Base-by-base conservation (phyloP, 2,113 vertebrate species). In the Oreochromis tanganicae region DNA sequence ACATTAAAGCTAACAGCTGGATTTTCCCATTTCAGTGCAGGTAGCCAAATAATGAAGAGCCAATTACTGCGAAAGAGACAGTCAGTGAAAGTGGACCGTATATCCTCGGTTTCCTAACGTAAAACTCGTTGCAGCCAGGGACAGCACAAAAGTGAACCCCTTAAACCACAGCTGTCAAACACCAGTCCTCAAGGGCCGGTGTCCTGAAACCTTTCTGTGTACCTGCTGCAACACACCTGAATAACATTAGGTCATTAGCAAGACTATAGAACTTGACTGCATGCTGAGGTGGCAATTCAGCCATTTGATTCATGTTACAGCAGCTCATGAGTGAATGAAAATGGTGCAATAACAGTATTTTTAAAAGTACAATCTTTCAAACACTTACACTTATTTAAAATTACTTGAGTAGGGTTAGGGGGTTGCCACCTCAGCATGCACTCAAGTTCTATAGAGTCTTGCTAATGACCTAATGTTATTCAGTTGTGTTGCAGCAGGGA, bases 1-100 rank as follows among this genome's bases (percentile, higher is more conserved):
- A 36, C 34, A 36, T 36, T 36, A 8, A 17, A 63, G 32, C 32
- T 36, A 63, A 63, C 59, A 12, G 59, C 17, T 0, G 0, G 0
- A n/a, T 63, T 36, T 63, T 61, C 5, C 57, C 0, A 61, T 61
- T 61, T 63, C 59, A 36, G 59, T 7, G 2, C 59, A 63, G 2
- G 9, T n/a, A n/a, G 32, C 59, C 59, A 63, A 12, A 36, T 36
- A 0, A 63, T 11, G 16, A 63, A 63, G 4, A 63, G 9, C 59
- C 29, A 63, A 63, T 63, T 63, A 63, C 16, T 19, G 29, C 0
- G 0, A 63, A 63, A 34, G 9, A 63, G 29, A 36, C 17, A 63
- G 59, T 36, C 59, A 12, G 59, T 63, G 32, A 63, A 63, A 63
- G 17, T 7, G 32, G 59, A 0, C 59, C 36, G 59, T n/a, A 63